Conservation (phyloP, 1,140 invertebrate genomes). For the Cherax quadricarinatus region DNA sequence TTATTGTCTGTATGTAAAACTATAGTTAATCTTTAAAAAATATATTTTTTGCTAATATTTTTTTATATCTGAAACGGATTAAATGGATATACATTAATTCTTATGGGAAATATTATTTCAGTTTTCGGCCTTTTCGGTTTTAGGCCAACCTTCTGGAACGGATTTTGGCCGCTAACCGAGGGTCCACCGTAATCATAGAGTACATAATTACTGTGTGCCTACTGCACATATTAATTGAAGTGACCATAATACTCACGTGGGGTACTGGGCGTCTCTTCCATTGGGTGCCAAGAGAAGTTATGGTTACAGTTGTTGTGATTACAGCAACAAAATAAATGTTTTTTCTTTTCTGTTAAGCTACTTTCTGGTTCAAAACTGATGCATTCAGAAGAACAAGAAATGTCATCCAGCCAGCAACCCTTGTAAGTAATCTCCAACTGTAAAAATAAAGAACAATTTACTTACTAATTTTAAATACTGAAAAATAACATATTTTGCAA, state of each 20-base stretch:
- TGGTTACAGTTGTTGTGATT: slow-evolving; percentile 38
- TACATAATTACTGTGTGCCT: neutral
- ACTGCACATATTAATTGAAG: neutral
- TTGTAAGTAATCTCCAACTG: slow-evolving; percentile 31
- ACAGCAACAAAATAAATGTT: slow-evolving; percentile 52
- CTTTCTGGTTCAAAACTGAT: slow-evolving; percentile 30
- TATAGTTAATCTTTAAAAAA: no score
- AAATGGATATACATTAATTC: no score
- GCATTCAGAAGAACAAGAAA: slow-evolving; percentile 29
- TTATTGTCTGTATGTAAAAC: no score
- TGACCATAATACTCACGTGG: slow-evolving; percentile 19
- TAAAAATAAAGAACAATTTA: neutral
- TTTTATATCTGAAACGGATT: no score
- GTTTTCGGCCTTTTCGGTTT: no score
- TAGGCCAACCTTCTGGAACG: no score
- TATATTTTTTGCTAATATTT: no score
- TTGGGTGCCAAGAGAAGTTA: slow-evolving; percentile 41
- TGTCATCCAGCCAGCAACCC: slow-evolving; percentile 20
- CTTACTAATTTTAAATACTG: neutral
- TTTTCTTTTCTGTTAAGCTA: slow-evolving; percentile 28
- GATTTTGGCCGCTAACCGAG: no score
- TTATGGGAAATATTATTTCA: no score
- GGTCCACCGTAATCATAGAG: no score
- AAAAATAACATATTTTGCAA: neutral
- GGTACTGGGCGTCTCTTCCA: slow-evolving; percentile 24